Evolutionary conservation across 1,140 invertebrate genomes (phyloP).

Genomic region (Pogonus chalceus): DNA sequence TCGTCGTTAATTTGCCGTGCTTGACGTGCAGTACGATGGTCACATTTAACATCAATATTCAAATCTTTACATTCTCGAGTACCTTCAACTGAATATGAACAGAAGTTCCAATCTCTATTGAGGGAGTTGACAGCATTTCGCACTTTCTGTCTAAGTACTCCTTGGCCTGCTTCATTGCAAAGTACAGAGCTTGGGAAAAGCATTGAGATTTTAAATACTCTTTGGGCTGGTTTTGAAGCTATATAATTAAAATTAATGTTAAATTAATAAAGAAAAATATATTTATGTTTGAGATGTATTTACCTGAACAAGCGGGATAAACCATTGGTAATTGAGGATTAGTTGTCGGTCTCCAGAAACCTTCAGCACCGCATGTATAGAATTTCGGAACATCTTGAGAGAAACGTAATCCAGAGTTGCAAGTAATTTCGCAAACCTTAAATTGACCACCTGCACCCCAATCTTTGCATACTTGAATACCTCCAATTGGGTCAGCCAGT

Average conservation of each 20-base stretch:
- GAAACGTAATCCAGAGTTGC: conserved; percentile 77
- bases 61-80: conserved; percentile 76
- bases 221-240: conserved; percentile 74
- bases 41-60: conserved; percentile 81
- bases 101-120: conserved; percentile 90
- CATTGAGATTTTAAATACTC: conserved; percentile 87
- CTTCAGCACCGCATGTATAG: conserved; percentile 93
- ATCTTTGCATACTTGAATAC: conserved; percentile 81
- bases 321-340: conserved; percentile 68
- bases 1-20: conserved; percentile 49
- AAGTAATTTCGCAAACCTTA: conserved; percentile 83
- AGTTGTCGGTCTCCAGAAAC: conserved; percentile 84
- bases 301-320: conserved; percentile 85
- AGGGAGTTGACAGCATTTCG: conserved; percentile 77
- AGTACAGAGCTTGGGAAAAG: conserved; percentile 87
- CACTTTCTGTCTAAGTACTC: conserved; percentile 78
- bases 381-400: conserved; percentile 86
- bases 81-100: conserved; percentile 77
- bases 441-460: conserved; percentile 95
- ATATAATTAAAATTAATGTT: conserved; percentile 25
- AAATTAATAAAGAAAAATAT: conserved; percentile 11
- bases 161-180: conserved; percentile 88
- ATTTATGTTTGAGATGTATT: conserved; percentile 25
- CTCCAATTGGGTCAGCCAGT: conserved; percentile 77
- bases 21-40: conserved; percentile 57